Conservation (phyloP, 2,888 invertebrate genomes). For the Bedellia somnulentella region DNA sequence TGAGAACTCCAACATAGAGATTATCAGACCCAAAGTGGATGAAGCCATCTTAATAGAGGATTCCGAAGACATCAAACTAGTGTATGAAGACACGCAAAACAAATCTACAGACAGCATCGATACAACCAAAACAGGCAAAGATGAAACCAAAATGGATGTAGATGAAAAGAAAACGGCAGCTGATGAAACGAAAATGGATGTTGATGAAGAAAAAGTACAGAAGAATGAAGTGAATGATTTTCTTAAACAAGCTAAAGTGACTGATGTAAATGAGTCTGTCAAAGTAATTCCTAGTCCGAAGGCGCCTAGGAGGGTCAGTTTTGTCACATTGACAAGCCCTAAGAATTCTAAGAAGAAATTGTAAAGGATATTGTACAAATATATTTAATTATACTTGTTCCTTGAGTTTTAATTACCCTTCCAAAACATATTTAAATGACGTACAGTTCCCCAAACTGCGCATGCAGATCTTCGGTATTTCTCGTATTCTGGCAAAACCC, state of each 20-base stretch:
- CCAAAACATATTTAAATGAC: too few species aligned
- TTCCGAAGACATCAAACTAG: constrained; percentile 62
- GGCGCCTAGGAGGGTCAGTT: constrained; percentile 68
- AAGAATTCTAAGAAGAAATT: constrained; percentile 65
- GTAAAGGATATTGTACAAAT: too few species aligned
- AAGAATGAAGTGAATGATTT: constrained; percentile 14
- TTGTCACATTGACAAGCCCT: constrained; percentile 79
- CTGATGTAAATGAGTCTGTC: constrained; percentile 25
- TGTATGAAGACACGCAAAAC: constrained; percentile 54
- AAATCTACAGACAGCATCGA: constrained; percentile 1
- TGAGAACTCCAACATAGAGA: constrained; percentile 42
- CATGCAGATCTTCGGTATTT: too few species aligned
- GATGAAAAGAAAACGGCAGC: constrained; percentile 9
- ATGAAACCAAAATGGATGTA: not conserved
- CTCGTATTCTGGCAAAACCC: too few species aligned
- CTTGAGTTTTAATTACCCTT: too few species aligned
- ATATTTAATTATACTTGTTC: too few species aligned
- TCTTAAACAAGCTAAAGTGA: constrained; percentile 35
- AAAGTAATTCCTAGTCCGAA: constrained; percentile 36
- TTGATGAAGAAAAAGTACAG: constrained; percentile 2
- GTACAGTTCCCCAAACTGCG: too few species aligned
- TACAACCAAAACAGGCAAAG: constrained; percentile 6
- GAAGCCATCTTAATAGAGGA: constrained; percentile 28
- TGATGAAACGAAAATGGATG: not conserved
- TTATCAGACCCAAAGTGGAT: constrained; percentile 23